Evolutionary conservation across 1,140 invertebrate genomes (phyloP), one percentile per base, ranked within the genome.

Genomic region (Dysdera silvatica): DNA sequence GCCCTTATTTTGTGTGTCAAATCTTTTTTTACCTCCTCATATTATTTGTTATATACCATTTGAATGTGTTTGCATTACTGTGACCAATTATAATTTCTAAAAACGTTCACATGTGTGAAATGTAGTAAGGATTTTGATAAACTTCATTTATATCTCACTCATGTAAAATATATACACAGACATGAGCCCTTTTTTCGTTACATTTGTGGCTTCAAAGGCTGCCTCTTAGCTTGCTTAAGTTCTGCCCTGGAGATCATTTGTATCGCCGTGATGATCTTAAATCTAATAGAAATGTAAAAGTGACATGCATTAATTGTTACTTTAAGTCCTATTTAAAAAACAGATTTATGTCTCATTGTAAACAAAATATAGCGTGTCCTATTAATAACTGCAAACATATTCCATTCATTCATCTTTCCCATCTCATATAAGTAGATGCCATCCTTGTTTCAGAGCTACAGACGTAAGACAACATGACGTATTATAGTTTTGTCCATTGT

Each of bases 321-420:
- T 52, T 52, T 20, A 52, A 24, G 10, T 28, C 23, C 14, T 52
- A 52, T 29, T 52, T 52, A 14, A 52, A 52, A 52, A 52, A 8
- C 14, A 31, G 12, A 14, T 52, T 28, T 52, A 28, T 52, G 10
- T 16, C 28, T 14, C 49, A 52, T 29, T 52, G 28, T 52, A 52
- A 52, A 31, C 20, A 52, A 7, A 24, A 52, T 52, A 31, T 52
- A 16, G 32, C 14, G n/a, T 52, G 49, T 6, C 49, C 49, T 14
- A 24, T 52, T 24, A 31, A 52, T 12, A 52, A 28, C 32, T 52
- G 49, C 32, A 29, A 31, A 52, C 24, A 1, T 52, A 52, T 31
- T 29, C 7, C 32, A 23, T 52, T 16, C 32, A 28, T 20, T 52
- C 49, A 8, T 52, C 49, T 4, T 52, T 52, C 28, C 28, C 14